phyloP scores from a whole-genome alignment of 2,113 vertebrate species.

The Protobothrops mucrosquamatus region DNA sequence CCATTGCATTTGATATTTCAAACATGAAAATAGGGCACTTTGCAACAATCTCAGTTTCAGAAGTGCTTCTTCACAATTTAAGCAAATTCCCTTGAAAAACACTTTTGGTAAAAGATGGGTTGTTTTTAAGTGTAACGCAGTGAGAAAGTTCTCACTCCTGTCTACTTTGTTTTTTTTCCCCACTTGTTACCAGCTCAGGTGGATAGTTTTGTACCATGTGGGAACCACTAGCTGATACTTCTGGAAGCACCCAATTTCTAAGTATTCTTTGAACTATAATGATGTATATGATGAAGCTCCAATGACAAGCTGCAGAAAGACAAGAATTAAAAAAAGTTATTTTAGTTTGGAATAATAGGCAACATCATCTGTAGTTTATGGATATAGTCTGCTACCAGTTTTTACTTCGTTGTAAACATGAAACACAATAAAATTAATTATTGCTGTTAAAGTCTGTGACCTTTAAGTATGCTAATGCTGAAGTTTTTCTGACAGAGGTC shows the following conservation, averaged over 20 bases:
- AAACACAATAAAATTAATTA: background rate
- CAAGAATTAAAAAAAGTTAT: background rate
- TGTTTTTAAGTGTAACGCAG: background rate
- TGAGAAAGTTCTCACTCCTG: background rate
- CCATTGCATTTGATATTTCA: background rate
- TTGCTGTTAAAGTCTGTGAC: background rate
- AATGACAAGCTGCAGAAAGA: background rate
- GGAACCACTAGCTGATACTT: background rate
- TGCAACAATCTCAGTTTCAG: background rate
- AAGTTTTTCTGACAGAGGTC: background rate
- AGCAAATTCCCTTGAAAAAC: background rate
- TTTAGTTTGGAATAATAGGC: background rate
- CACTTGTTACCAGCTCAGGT: background rate
- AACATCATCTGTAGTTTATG: background rate
- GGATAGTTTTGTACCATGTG: background rate
- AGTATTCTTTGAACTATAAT: background rate
- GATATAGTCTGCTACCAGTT: background rate
- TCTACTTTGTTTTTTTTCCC: background rate
- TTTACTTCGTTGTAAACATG: background rate
- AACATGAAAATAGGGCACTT: background rate
- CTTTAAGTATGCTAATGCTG: background rate
- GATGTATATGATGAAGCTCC: background rate
- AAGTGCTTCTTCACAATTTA: background rate
- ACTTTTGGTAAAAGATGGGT: background rate
- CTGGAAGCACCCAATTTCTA: background rate